Evolutionary conservation across 2,113 vertebrate species (phyloP).

Genomic region (Apodemus speciosus): DNA sequence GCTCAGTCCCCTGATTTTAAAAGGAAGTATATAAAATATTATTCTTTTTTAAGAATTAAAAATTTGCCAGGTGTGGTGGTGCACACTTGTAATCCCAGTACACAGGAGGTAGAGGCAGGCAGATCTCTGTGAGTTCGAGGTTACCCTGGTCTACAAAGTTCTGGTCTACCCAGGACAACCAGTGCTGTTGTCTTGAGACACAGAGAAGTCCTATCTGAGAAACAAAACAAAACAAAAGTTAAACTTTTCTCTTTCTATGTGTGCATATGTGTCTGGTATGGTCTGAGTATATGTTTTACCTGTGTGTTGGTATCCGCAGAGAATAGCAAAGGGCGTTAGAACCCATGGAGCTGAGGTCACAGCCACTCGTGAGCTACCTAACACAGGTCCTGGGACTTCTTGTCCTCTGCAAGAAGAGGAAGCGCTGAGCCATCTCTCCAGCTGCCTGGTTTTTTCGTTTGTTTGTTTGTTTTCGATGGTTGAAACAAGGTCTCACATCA

Average conservation of each 20-base stretch:
- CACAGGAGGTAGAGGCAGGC: not conserved
- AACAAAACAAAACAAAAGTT: not conserved
- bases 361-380: not conserved
- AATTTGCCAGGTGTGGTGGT: not conserved
- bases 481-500: not conserved
- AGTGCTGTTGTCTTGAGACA: not conserved
- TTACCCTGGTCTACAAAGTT: not conserved
- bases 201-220: not conserved
- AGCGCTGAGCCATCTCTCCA: not conserved
- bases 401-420: not conserved
- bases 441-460: not conserved
- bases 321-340: not conserved
- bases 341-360: not conserved
- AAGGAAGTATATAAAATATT: not conserved
- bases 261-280: not conserved
- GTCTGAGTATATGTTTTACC: not conserved
- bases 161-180: not conserved
- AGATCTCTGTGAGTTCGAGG: not conserved
- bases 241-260: not conserved
- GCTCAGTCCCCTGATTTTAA: not conserved
- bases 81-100: not conserved
- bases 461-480: not conserved
- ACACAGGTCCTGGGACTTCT: not conserved
- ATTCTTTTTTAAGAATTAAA: not conserved
- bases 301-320: not conserved